Conservation (phyloP, 2,113 vertebrate genomes). For the Salvelinus sp. region DNA sequence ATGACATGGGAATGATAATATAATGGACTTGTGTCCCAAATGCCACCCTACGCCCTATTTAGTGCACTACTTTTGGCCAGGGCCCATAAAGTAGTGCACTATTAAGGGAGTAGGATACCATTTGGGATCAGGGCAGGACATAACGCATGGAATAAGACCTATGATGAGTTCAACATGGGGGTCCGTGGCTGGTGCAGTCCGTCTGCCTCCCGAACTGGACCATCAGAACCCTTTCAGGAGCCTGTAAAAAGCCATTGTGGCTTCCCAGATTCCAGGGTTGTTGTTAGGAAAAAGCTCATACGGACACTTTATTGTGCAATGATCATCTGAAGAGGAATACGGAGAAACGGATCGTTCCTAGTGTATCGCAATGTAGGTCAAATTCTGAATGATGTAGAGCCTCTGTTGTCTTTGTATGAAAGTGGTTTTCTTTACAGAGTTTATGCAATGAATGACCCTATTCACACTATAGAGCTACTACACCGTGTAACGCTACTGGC, state of each 20-base stretch:
- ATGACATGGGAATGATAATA: conserved; percentile 31
- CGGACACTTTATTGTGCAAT: background rate
- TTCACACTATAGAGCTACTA: background rate
- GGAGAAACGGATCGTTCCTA: no score
- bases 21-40: no score
- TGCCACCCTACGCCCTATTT: no score
- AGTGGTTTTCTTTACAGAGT: background rate
- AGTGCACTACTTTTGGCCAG: no score
- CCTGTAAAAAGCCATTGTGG: background rate
- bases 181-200: background rate
- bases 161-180: background rate
- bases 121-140: no score
- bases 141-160: no score
- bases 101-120: no score
- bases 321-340: background rate
- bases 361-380: background rate
- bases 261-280: background rate
- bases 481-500: background rate
- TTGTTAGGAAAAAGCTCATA: background rate
- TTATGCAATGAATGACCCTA: background rate
- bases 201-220: no score
- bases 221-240: background rate
- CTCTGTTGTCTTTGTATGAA: background rate
- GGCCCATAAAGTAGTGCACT: no score
- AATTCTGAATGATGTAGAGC: background rate